Base-by-base conservation (phyloP, 2,888 invertebrate species). In the Caenorhabditis plicata region DNA sequence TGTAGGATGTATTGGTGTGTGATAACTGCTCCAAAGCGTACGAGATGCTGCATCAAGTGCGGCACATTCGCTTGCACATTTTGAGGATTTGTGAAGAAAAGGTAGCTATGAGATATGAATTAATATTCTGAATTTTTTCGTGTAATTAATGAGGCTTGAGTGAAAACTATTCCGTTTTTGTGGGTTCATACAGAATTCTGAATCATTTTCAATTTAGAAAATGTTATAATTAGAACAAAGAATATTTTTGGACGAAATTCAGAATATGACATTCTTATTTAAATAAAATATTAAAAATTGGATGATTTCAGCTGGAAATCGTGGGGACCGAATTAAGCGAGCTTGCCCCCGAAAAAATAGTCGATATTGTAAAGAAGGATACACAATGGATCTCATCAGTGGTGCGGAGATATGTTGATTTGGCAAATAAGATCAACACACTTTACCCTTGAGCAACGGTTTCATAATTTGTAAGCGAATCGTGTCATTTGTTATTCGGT, bases 1-100 rank as follows among this genome's bases (percentile, higher is more conserved):
- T 51, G 32, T 43, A 60, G 64, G 70, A 70, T 31, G 40, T 56
- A 7, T 62, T 45, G n/a, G 31, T 63, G 2, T 70, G 70, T 27
- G 42, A 43, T 8, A 41, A 44, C n/a, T 70, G 70, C 45, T 46
- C 63, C 4, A 51, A 31, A 19, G 60, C 61, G 8, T 36, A 50
- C 13, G 42, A 63, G 15, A 46, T 49, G 27, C 39, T 57, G 13
- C 70, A 70, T 22, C 36, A 22, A 17, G 55, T 64, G 31, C 39
- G 49, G 11, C 70, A 70, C 41, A 32, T 67, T 19, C 15, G 41
- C 19, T 52, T 58, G n/a, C 56, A 66, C 23, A 27, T 70, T 17
- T 29, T 63, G 4, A n/a, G 45, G 22, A 9, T 17, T 17, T 62
- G 64, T 39, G 67, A 68, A 46, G 55, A 65, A 25, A 64, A 60